Base-by-base conservation (phyloP, 2,797 vertebrate genomes). In the Schizopygopsis pylzovi region DNA sequence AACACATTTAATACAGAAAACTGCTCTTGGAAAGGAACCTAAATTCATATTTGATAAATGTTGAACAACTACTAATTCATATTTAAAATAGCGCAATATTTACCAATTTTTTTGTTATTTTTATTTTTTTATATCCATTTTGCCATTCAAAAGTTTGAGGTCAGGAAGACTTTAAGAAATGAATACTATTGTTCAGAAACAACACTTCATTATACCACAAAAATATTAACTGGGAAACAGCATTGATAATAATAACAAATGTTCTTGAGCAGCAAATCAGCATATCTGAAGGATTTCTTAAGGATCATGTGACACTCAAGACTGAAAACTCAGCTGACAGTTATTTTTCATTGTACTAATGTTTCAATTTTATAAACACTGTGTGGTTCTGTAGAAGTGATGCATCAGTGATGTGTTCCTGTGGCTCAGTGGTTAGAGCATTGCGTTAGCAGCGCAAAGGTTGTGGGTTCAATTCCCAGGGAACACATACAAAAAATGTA, bases 1-100 rank as follows among this genome's bases (percentile, higher is more conserved):
- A 92, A 92, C 11, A 22, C 63, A 82, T 67, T 39, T 9, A 45
- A 22, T 11, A 65, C 91, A 39, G 87, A 72, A 89, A 43, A 15
- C 25, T 25, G 6, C 4, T 1, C 2, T 15, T 33, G 28, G 6
- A 65, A 54, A 83, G 1, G 28, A 76, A 71, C 6, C 22, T 81
- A 22, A 80, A 79, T 45, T 18, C 3, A 43, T 39, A 16, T 52
- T 52, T 61, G 33, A 18, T 75, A 25, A 2, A 70, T 41, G 39
- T 12, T 39, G 41, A 20, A 41, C 1, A 41, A 11, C 18, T 28
- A 28, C 6, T 33, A 6, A 28, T 13, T 12, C 13, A 63, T 63
- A 13, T 63, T 63, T 63, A 65, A 37, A 61, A 61, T 61, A 25
- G 25, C 0, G 0, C 59, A 61, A 33, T 33, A 33, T 65, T 65